Evolutionary conservation across 1,140 invertebrate genomes (phyloP), one percentile per base, ranked within the genome.

Genomic region (Nebria ingens): DNA sequence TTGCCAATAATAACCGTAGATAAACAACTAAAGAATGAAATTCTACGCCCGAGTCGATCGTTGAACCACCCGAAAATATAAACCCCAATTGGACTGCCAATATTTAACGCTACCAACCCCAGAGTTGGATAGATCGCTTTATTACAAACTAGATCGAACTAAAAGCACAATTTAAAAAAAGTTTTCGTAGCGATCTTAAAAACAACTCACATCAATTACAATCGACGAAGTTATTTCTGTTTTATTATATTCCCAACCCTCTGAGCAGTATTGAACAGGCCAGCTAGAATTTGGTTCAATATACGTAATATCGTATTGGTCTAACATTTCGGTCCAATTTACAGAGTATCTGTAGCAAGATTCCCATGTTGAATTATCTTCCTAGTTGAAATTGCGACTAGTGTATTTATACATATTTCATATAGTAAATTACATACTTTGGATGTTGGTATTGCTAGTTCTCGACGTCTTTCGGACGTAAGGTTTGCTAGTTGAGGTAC

Each of bases 141-240:
- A 57, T 88, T 83, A 66, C 90, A 93, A 29, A 93, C 89, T 61
- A 92, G 75, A 76, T 91, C 80, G 68, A 89, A 92, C 89, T 92
- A 72, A 63, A 79, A 77, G 17, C 40, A 53, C 17, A 34, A 52
- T 34, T 17, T 13, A 58, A 12, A 52, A 40, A 56, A 13, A 22
- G 54, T 11, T 52, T 42, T 42, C 6, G n/a, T 9, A 34, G 25
- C 25, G 25, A 34, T 9, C 6, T 34, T n/a, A 34, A 55, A 45
- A 45, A 20, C 1, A 22, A 61, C 56, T 73, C 79, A 90, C 88
- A 73, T 91, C 87, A 50, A 86, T 86, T 13, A 91, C 87, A 59
- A 91, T 82, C 0, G 88, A 90, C 9, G 87, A 89, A 58, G 64
- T 68, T 4, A 87, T 75, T 66, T 79, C 74, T 3, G 77, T 77